These are phyloP conservation scores for Octonoba sinensis DNA, from an alignment of 2,888 invertebrate genomes.

Conservation along the genomic window DNA sequence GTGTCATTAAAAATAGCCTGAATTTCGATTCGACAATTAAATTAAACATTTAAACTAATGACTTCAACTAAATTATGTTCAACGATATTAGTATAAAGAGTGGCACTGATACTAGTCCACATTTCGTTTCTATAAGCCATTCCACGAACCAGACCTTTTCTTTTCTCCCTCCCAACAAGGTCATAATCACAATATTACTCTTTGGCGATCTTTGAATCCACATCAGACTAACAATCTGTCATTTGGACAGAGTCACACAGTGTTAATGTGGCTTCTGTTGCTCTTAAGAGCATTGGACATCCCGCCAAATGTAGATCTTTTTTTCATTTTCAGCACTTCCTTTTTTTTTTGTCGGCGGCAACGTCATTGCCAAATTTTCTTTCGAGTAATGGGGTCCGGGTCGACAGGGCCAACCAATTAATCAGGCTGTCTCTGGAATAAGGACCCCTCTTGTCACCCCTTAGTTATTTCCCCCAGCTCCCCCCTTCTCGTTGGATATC, in stretches of 20 bases:
- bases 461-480: neutral
- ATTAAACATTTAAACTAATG: too few relatives aligned
- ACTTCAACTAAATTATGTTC: too few relatives aligned
- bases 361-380: conserved; percentile 43
- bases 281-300: conserved; percentile 37
- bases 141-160: too few relatives aligned
- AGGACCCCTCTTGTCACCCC: conserved; percentile 21
- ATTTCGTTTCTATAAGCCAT: too few relatives aligned
- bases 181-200: conserved; percentile 4
- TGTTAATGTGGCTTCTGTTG: conserved; percentile 27
- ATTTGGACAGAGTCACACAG: conserved; percentile 7
- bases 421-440: conserved; percentile 39
- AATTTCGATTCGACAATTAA: too few relatives aligned
- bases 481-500: conserved; percentile 25
- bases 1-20: too few relatives aligned
- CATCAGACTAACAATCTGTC: conserved; percentile 14
- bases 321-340: conserved; percentile 7
- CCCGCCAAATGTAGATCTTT: conserved; percentile 12
- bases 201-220: conserved; percentile 15
- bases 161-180: neutral
- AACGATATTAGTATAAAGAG: too few relatives aligned
- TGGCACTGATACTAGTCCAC: too few relatives aligned
- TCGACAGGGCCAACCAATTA: conserved; percentile 38
- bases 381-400: conserved; percentile 37
- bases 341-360: conserved; percentile 10